Conservation (phyloP, 2,888 invertebrate species). For the Syrista parreyssii region DNA sequence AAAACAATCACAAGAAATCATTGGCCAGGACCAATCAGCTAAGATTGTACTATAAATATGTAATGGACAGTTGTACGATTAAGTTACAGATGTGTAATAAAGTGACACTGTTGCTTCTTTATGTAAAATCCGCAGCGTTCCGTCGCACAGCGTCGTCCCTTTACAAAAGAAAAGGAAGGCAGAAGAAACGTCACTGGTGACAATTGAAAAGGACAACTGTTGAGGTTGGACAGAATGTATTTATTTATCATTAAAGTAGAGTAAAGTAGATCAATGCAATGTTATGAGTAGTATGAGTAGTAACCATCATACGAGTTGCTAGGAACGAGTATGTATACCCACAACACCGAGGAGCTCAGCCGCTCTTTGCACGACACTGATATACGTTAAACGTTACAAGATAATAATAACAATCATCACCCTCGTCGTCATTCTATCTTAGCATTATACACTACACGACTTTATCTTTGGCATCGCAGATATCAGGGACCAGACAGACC, state of each 20-base stretch:
- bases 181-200: neutral
- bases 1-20: neutral
- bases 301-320: conserved; percentile 65
- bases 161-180: neutral
- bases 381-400: conserved; percentile 62
- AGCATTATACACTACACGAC: conserved; percentile 41
- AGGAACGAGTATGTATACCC: conserved; percentile 66
- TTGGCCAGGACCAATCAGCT: conserved; percentile 7
- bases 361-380: conserved; percentile 64
- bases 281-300: conserved; percentile 65
- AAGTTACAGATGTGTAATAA: conserved; percentile 52
- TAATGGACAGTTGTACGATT: conserved; percentile 47
- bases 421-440: conserved; percentile 42
- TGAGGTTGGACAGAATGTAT: conserved; percentile 65
- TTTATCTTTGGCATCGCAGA: conserved; percentile 47
- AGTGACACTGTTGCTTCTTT: conserved; percentile 49
- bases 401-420: conserved; percentile 46
- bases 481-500: conserved; percentile 8
- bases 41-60: conserved; percentile 48
- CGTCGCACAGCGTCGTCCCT: neutral
- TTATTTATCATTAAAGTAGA: conserved; percentile 64
- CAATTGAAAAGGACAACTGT: neutral
- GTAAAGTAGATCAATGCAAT: conserved; percentile 65
- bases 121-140: neutral
- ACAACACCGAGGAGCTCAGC: conserved; percentile 65